These are phyloP conservation scores for Eupithecia subumbrata DNA, from an alignment of 2,888 invertebrate genomes.

Conservation along the genomic window DNA sequence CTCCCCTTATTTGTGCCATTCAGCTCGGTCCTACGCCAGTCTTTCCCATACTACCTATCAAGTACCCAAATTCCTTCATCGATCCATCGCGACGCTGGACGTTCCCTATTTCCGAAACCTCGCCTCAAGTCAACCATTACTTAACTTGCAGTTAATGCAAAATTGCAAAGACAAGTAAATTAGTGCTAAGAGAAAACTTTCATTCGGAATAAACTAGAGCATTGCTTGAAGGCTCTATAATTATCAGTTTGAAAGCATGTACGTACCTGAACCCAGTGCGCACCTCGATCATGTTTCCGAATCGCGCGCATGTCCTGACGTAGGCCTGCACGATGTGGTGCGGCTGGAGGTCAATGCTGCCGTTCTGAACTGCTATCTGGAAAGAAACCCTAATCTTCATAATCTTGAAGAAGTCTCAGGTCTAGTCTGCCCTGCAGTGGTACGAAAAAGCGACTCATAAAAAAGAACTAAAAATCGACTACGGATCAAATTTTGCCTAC, in stretches of 20 bases:
- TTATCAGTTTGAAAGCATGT: neutral
- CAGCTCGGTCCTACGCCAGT: neutral
- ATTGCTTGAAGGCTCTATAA: too few species aligned
- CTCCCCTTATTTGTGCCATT: neutral
- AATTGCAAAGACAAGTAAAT: neutral
- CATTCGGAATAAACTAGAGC: too few species aligned
- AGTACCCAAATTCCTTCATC: neutral
- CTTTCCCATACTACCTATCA: too few species aligned
- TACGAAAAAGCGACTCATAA: too few species aligned
- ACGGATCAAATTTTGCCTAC: too few species aligned
- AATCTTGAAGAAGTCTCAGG: too few species aligned
- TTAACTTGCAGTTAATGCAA: neutral
- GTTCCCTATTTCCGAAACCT: neutral
- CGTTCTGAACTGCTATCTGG: slow-evolving; percentile 72
- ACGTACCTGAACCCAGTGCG: slow-evolving; percentile 71
- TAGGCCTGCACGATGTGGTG: slow-evolving; percentile 83
- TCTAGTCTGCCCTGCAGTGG: too few species aligned
- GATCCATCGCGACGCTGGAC: neutral
- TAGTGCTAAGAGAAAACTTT: too few species aligned
- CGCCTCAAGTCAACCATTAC: neutral
- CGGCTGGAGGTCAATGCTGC: slow-evolving; percentile 78
- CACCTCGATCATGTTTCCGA: slow-evolving; percentile 85
- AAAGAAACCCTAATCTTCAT: slow-evolving; percentile 15
- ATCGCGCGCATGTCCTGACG: slow-evolving; percentile 81
- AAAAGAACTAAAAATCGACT: too few species aligned